Base-by-base conservation (phyloP, 1,140 invertebrate genomes). In the Acromyrmex echinatior region DNA sequence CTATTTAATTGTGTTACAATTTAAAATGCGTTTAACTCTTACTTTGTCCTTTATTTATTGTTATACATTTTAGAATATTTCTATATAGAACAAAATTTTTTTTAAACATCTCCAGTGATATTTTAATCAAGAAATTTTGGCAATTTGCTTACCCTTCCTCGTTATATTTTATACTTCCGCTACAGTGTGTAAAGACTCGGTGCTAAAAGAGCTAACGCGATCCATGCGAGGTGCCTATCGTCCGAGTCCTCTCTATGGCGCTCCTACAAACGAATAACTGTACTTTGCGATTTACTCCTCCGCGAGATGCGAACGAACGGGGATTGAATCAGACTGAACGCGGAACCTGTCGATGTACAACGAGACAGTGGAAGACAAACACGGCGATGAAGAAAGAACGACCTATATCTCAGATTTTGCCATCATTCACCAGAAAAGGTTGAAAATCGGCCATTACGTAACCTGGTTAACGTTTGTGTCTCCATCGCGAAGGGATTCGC, bases 211-310 rank as follows among this genome's bases (percentile, higher is more conserved):
- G 60, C 12, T 35, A 60, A 60, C 63, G 49, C 35, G 21, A 35
- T 35, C 31, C 14, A 16, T 28, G 78, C 49, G 49, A 51, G 18
- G 25, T 76, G 62, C 35, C 65, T 74, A 74, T 84, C 56, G 79
- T 82, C 74, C 90, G 87, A 85, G 84, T 88, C 90, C 81, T 91
- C 86, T 91, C 86, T 82, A 60, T 66, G 84, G 68, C 78, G 79
- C 88, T 88, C 88, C 90, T 93, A 92, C 88, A 93, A 93, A 92
- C 88, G 88, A 86, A 74, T 93, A 93, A 93, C 92, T 93, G 92
- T 93, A 92, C 91, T 89, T 92, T 9, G 88, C 89, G 90, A 93
- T 93, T 90, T 92, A 93, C 90, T 92, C 87, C 86, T 79, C 88
- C 70, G 81, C 90, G 68, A 68, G 60, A 91, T 56, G 76, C 73